Base-by-base conservation (phyloP, 2,888 invertebrate genomes). In the Drosophila mayaguana region DNA sequence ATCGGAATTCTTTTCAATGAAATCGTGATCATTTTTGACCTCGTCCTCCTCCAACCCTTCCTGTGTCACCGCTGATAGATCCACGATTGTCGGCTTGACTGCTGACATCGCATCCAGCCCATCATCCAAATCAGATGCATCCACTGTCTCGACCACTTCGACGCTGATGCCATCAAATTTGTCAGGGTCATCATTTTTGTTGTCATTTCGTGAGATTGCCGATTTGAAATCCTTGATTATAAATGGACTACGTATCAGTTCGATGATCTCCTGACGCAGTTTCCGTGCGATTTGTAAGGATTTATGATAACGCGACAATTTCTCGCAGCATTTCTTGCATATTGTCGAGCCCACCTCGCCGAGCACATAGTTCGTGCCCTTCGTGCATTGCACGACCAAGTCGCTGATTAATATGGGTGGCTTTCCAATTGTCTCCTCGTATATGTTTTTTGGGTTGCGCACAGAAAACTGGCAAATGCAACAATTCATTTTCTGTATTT, bases 381-480 rank as follows among this genome's bases (percentile, higher is more conserved):
- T 78, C 8, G 82, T 88, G 57, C 90, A 88, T 28, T 87, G 88
- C 50, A 78, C 61, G 8, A 88, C 77, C 50, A 88, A 46, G 8
- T 87, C 81, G 43, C 88, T 87, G 11, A 88, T 83, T 45, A 79
- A 64, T 28, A 88, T 67, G 9, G 88, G 87, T 25, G 88, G 88
- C 14, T 81, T 74, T 11, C 88, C 88, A 46, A 88, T 80, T 1
- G 75, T 75, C 46, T 88, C 84, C 12, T 75, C 69, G 40, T 81
- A 73, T 62, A 88, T 87, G 40, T 88, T 81, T 45, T 73, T 82
- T 9, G 82, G 79, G 54, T 74, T 72, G 38, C 90, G 81, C 54
- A 90, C 84, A 54, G 74, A 54, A 66, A 81, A 88, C 60, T 86
- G 82, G 64, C 88, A 88, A 75, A 88, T 84, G 70, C 88, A 89